phyloP scores from a whole-genome alignment of 2,113 vertebrate genomes.

The Tursiops truncatus region DNA sequence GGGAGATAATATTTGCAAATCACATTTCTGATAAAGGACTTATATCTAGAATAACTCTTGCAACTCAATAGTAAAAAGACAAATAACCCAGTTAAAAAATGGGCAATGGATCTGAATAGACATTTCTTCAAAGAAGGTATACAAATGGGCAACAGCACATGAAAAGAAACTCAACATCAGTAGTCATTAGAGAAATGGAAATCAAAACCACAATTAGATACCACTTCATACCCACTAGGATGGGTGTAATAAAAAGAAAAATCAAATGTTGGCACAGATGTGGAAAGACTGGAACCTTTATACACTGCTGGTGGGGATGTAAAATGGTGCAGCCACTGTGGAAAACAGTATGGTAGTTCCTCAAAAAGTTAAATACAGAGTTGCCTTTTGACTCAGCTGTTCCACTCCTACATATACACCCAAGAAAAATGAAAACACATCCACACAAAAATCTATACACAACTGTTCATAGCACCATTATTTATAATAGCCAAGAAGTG shows the following conservation, averaged over 20 bases:
- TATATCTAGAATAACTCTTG: neutral
- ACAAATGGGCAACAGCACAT: neutral
- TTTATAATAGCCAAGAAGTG: neutral
- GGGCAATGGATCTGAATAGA: neutral
- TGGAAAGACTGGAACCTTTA: neutral
- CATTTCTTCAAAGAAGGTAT: neutral
- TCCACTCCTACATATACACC: neutral
- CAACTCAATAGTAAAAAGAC: neutral
- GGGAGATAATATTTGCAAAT: slow-evolving; percentile 15
- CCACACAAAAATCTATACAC: neutral
- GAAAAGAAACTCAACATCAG: neutral
- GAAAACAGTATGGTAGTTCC: neutral
- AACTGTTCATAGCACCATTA: neutral
- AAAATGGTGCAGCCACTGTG: neutral
- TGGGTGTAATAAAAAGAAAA: neutral
- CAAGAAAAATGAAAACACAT: neutral
- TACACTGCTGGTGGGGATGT: neutral
- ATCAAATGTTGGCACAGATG: neutral
- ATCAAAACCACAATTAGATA: neutral
- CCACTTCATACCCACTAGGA: neutral
- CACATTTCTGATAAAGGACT: neutral
- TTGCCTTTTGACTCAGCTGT: neutral
- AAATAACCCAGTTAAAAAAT: neutral
- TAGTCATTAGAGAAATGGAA: slow-evolving; percentile 27
- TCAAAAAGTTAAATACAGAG: neutral